These are phyloP conservation scores for Psilopsiagon aurifrons DNA, from an alignment of 2,113 vertebrate genomes.

Conservation along the genomic window DNA sequence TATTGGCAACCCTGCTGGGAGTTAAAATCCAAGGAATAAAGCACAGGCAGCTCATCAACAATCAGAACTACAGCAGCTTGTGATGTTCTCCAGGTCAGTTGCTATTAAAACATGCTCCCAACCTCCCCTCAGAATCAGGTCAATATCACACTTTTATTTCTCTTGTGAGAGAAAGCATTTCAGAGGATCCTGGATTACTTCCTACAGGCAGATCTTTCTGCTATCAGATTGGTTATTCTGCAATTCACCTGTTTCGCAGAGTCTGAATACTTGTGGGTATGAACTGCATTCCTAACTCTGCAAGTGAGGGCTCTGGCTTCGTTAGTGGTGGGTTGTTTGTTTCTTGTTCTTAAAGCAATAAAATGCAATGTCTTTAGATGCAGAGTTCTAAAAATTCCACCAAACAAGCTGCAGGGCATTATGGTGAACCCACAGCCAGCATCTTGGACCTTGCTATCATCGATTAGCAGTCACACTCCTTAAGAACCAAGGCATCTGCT, in stretches of 20 bases:
- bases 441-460: neutral
- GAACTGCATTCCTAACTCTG: neutral
- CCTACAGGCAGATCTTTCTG: neutral
- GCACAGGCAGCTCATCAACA: neutral
- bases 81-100: neutral
- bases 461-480: neutral
- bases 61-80: neutral
- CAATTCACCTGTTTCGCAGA: neutral
- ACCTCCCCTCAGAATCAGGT: accelerated
- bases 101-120: neutral
- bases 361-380: neutral
- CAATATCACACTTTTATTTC: neutral
- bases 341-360: neutral
- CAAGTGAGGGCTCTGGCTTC: neutral
- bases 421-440: neutral
- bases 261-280: neutral
- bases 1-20: neutral
- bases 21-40: neutral
- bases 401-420: neutral
- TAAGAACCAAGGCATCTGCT: neutral
- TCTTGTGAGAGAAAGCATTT: neutral
- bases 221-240: neutral
- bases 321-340: neutral
- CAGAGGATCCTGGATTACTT: neutral
- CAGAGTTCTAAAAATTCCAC: neutral